Evolutionary conservation across 53 echinoderm and acorn worm genomes (phyloP).

Genomic region (Arbacia lixula): DNA sequence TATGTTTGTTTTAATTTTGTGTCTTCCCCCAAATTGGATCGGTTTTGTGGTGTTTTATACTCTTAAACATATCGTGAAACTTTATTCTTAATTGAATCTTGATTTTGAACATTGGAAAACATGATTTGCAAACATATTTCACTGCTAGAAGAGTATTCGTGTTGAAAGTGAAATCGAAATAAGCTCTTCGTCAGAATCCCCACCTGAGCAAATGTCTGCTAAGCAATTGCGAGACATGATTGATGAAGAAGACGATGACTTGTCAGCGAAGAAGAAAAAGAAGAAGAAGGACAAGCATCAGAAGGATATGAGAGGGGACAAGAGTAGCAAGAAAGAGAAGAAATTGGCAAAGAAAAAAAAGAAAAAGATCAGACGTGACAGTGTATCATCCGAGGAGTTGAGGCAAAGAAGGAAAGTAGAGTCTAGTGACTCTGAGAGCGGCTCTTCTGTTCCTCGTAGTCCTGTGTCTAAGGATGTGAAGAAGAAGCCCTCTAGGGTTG

Average conservation of each 20-base stretch:
- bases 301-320: constrained; percentile 37
- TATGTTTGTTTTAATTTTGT: no score
- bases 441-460: constrained; percentile 1
- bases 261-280: constrained; percentile 45
- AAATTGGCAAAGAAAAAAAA: constrained; percentile 28
- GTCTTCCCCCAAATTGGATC: no score
- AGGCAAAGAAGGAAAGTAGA: not conserved
- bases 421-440: constrained; percentile 47
- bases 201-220: constrained; percentile 60
- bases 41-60: no score
- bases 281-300: constrained; percentile 33
- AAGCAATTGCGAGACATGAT: constrained; percentile 63
- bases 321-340: constrained; percentile 26
- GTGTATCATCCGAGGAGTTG: constrained; percentile 8
- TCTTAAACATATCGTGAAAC: no score
- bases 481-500: not conserved
- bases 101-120: no score
- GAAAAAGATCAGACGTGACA: not conserved
- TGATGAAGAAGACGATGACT: constrained; percentile 34
- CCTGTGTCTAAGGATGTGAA: constrained; percentile 1
- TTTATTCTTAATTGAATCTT: no score
- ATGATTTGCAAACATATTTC: constrained; percentile 40
- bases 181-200: constrained; percentile 26
- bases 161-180: not conserved
- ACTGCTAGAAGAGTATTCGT: constrained; percentile 40